Percentiles rank a stretch among this genome's conserved stretches.
Evolutionary conservation across 2,888 invertebrate genomes (phyloP).

Genomic region (Dugesia japonica): DNA sequence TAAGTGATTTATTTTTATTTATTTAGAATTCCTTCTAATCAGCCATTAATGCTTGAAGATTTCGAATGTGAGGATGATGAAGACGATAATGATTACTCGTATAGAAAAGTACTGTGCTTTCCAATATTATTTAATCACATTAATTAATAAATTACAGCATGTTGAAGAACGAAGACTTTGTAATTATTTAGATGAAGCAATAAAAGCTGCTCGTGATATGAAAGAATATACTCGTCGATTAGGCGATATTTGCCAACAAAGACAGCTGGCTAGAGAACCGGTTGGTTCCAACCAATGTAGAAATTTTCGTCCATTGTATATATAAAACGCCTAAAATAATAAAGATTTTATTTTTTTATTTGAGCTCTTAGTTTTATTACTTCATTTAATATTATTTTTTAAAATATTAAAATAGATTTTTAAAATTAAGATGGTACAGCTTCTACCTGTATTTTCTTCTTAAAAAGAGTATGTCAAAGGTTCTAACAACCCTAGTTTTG

Average conservation of each 20-base stretch:
- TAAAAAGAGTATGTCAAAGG: too few species aligned
- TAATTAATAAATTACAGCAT: not conserved
- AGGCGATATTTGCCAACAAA: not conserved
- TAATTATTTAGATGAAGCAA: not conserved
- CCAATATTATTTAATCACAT: too few species aligned
- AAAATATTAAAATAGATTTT: too few species aligned
- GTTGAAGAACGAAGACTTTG: not conserved
- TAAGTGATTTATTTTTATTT: not conserved
- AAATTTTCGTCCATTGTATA: constrained; percentile 8
- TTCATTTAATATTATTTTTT: too few species aligned
- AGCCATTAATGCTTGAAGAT: not conserved
- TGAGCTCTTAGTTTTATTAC: too few species aligned
- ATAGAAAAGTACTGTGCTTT: constrained; percentile 11
- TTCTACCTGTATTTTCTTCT: too few species aligned
- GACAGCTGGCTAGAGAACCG: not conserved
- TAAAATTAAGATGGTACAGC: too few species aligned
- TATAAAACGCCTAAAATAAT: not conserved
- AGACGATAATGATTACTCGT: not conserved
- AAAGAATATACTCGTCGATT: not conserved
- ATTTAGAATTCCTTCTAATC: not conserved
- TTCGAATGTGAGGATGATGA: not conserved
- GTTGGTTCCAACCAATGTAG: not conserved
- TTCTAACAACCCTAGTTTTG: too few species aligned
- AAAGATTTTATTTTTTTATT: too few species aligned
- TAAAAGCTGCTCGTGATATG: not conserved